Conservation (phyloP, 2,888 invertebrate genomes). For the Agrochola circellaris region DNA sequence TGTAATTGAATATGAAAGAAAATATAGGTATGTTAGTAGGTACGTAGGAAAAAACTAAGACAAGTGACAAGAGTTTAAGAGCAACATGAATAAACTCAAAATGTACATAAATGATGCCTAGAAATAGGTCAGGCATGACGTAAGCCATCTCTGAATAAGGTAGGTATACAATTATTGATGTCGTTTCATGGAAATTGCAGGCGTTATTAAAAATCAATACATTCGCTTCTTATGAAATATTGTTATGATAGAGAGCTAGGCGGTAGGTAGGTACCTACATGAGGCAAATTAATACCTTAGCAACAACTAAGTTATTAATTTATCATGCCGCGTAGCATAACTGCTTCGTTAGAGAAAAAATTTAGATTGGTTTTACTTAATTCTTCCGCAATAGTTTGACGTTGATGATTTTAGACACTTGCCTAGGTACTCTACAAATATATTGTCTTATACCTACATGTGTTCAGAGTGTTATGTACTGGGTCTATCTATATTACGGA, state of each 20-base stretch:
- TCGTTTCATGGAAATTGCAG: constrained; percentile 62
- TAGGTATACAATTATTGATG: constrained; percentile 45
- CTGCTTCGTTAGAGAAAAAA: background rate
- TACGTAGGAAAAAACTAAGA: background rate
- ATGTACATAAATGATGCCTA: constrained; percentile 33
- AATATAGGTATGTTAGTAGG: background rate
- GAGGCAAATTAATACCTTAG: constrained; percentile 15
- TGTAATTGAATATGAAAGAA: constrained; percentile 7
- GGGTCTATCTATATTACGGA: background rate
- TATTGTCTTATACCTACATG: background rate
- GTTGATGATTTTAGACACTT: background rate
- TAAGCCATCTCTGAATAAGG: constrained; percentile 42
- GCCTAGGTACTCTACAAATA: background rate
- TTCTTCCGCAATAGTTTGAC: background rate
- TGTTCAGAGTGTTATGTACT: background rate
- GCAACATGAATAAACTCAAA: constrained; percentile 24
- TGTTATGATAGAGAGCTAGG: constrained; percentile 7
- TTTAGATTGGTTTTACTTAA: constrained; percentile 6
- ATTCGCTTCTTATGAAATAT: constrained; percentile 31
- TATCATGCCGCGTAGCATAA: constrained; percentile 11
- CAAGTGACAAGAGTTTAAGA: constrained; percentile 4
- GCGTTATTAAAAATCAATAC: constrained; percentile 70
- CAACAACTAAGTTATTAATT: constrained; percentile 24
- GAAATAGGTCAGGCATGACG: constrained; percentile 68
- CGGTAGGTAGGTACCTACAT: background rate